phyloP scores from a whole-genome alignment of 1,140 invertebrate species.

The Brachystomella parvula region DNA sequence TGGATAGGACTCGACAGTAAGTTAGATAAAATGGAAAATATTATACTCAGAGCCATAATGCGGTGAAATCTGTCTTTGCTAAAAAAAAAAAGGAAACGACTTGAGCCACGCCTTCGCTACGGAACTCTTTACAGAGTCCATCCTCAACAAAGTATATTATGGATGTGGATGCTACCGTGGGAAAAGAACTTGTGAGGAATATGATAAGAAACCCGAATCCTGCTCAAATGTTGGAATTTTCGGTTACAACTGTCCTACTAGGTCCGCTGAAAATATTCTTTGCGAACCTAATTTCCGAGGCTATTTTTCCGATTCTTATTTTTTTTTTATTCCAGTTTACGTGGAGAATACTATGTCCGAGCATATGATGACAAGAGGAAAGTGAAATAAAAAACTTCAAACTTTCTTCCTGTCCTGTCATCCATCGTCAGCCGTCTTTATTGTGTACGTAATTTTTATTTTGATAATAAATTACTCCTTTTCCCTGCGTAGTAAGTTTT shows the following conservation, averaged over 20 bases:
- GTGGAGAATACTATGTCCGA: neutral
- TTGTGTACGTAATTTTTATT: no score
- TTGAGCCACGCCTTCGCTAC: neutral
- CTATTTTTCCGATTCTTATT: no score
- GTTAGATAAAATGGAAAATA: no score
- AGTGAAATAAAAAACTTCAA: neutral
- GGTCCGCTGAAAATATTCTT: neutral
- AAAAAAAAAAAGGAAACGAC: neutral
- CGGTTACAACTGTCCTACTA: neutral
- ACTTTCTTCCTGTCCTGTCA: no score
- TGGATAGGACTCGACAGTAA: slow-evolving; percentile 1
- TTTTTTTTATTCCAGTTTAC: neutral
- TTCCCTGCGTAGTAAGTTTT: neutral
- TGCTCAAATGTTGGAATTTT: neutral
- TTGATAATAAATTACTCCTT: neutral
- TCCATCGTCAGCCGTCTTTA: no score
- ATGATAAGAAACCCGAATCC: neutral
- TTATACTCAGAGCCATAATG: no score
- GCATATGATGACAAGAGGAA: neutral
- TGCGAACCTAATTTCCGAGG: no score
- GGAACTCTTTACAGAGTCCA: slow-evolving; percentile 1
- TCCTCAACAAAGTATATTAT: neutral
- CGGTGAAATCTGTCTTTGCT: no score
- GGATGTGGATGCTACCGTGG: neutral
- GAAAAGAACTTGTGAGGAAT: neutral